Percentiles rank a stretch among this genome's conserved stretches.
Evolutionary conservation across 2,888 invertebrate genomes (phyloP).

Genomic region (Cephus pulcher): DNA sequence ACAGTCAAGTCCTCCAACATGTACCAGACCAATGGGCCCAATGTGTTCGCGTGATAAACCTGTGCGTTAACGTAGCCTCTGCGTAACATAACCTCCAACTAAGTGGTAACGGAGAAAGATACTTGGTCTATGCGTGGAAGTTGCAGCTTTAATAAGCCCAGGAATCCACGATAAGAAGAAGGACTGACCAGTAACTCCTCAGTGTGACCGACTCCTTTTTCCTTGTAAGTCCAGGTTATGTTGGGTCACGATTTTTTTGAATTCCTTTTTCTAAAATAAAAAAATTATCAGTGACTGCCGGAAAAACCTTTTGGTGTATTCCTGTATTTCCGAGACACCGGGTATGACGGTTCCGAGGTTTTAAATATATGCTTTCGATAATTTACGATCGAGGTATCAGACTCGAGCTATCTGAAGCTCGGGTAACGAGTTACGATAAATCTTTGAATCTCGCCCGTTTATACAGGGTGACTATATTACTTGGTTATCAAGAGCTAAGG

Average conservation of each 20-base stretch:
- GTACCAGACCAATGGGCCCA: background rate
- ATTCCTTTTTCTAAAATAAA: background rate
- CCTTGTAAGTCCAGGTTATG: background rate
- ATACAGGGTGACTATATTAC: background rate
- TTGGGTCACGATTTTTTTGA: background rate
- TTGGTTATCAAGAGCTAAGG: background rate
- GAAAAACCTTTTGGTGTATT: background rate
- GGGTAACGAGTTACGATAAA: slow-evolving; percentile 45
- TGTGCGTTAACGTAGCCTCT: background rate
- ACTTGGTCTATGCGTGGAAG: slow-evolving; percentile 36
- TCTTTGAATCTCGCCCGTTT: slow-evolving; percentile 32
- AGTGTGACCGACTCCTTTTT: background rate
- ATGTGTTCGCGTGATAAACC: slow-evolving; percentile 1
- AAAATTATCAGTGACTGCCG: background rate
- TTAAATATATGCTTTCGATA: slow-evolving; percentile 27
- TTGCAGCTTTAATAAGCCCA: slow-evolving; percentile 37
- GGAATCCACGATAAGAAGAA: slow-evolving; percentile 26
- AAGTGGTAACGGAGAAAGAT: slow-evolving; percentile 20
- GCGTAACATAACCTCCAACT: background rate
- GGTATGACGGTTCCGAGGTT: slow-evolving; percentile 12
- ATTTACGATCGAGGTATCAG: slow-evolving; percentile 28
- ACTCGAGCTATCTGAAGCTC: slow-evolving; percentile 32
- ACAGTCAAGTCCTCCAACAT: background rate
- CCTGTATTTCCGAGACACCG: slow-evolving; percentile 16
- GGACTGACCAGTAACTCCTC: slow-evolving; percentile 15